Evolutionary conservation across 37 sponge, comb jelly and placozoan species (phyloP).

Genomic region (Amphimedon queenslandica): DNA sequence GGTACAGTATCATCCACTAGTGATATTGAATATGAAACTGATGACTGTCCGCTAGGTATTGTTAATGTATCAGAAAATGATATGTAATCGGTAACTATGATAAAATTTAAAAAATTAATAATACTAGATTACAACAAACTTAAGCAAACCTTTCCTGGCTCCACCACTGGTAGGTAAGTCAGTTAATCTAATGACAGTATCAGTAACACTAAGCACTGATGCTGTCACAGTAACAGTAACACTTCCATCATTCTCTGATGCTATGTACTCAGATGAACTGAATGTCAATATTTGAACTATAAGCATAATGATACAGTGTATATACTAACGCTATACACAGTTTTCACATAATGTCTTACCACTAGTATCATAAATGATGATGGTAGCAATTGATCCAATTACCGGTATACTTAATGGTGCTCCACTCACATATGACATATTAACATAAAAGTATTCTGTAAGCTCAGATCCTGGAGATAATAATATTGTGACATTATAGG

Average conservation of each 20-base stretch:
- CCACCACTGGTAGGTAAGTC: no score
- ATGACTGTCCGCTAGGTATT: not conserved
- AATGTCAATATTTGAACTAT: conserved; percentile 8
- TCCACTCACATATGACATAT: not conserved
- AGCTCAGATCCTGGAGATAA: not conserved
- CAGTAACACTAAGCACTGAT: no score
- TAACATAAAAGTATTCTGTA: conserved; percentile 10
- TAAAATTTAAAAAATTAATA: no score
- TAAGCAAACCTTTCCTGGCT: no score
- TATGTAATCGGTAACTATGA: no score
- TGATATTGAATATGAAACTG: not conserved
- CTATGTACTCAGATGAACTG: not conserved
- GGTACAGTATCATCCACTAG: not conserved
- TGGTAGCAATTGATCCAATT: conserved; percentile 1
- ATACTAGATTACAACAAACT: no score
- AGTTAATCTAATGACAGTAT: no score
- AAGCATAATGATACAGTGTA: no score
- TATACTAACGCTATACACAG: no score
- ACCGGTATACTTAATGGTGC: not conserved
- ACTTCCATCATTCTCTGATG: conserved; percentile 9
- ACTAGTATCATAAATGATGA: no score
- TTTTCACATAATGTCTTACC: no score
- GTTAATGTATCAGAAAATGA: not conserved
- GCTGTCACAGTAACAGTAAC: conserved; percentile 14
- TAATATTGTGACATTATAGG: not conserved